Base-by-base conservation (phyloP, 2,888 invertebrate species). In the Gymnoscelis rufifasciata region DNA sequence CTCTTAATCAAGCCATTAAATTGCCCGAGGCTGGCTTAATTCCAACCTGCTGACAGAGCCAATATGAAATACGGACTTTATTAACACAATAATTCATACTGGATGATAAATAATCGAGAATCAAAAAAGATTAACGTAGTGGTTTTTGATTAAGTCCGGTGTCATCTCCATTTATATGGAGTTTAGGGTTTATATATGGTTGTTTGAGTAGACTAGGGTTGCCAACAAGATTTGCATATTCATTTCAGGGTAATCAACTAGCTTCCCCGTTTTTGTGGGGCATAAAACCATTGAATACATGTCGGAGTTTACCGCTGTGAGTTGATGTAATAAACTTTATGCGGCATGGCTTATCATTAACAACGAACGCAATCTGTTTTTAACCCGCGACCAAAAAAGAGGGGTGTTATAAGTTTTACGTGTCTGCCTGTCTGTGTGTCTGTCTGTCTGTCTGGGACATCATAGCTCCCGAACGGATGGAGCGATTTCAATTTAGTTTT, bases 1-100 rank as follows among this genome's bases (percentile, higher is more conserved):
- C 57, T 54, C 66, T 71, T 77, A 78, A 82, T 80, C 74, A 81
- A 80, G 70, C 67, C 68, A 74, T 80, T 74, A 75, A 71, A 70
- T 76, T 59, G 60, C 66, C 68, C 67, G 62, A 60, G 63, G 68
- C 75, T 79, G 81, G 81, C 79, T 74, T 74, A 68, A 62, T 52
- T 71, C 77, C 77, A 76, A 73, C 68, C 73, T 65, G 68, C 59
- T 58, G 74, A 77, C 73, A 71, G 67, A 64, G 62, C 64, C 62
- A 56, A 47, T 50, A 36, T 43, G 43, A 40, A 47, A 47, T 46
- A 47, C 45, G 43, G 46, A 48, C 51, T 50, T 50, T 50, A 48
- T 53, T 49, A 52, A 49, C 52, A 52, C 46, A 49, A 52, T 49
- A 41, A 49, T 31, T 49, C 43, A 41, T 42, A 48, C 39, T 42